These are phyloP conservation scores for Emydocephalus ijimae DNA, from an alignment of 2,113 vertebrate genomes.

Conservation along the genomic window DNA sequence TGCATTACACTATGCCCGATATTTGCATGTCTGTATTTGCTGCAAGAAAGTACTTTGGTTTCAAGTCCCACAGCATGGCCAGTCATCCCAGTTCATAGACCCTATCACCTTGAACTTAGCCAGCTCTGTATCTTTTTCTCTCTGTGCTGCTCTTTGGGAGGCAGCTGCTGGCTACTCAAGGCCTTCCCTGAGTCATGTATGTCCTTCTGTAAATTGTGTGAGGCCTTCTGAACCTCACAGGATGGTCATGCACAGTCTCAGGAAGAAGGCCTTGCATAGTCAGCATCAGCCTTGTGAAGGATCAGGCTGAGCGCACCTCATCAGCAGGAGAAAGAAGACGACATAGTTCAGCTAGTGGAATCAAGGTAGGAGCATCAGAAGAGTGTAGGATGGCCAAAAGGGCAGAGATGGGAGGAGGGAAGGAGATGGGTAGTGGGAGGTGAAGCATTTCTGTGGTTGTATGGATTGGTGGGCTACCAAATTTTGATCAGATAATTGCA, in stretches of 20 bases:
- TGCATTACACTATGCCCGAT: conserved; percentile 47
- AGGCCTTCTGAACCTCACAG: not conserved
- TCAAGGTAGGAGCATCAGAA: not conserved
- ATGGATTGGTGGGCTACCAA: not conserved
- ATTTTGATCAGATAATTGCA: not conserved
- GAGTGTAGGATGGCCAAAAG: not conserved
- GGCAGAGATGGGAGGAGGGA: not conserved
- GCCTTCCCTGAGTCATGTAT: not conserved
- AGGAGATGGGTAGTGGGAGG: not conserved
- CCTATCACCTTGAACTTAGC: not conserved
- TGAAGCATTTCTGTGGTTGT: not conserved
- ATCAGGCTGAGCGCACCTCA: not conserved
- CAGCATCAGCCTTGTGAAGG: not conserved
- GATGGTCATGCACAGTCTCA: not conserved
- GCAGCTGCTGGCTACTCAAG: not conserved
- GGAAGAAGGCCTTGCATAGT: not conserved
- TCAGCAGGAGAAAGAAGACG: not conserved
- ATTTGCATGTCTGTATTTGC: conserved; percentile 42
- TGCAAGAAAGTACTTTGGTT: conserved; percentile 22
- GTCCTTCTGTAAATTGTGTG: not conserved
- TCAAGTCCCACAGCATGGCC: not conserved
- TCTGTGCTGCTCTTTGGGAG: not conserved
- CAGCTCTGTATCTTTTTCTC: not conserved
- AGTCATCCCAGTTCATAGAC: not conserved
- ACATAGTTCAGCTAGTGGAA: not conserved